phyloP scores from a whole-genome alignment of 1,140 invertebrate species.

The Hirudo medicinalis region DNA sequence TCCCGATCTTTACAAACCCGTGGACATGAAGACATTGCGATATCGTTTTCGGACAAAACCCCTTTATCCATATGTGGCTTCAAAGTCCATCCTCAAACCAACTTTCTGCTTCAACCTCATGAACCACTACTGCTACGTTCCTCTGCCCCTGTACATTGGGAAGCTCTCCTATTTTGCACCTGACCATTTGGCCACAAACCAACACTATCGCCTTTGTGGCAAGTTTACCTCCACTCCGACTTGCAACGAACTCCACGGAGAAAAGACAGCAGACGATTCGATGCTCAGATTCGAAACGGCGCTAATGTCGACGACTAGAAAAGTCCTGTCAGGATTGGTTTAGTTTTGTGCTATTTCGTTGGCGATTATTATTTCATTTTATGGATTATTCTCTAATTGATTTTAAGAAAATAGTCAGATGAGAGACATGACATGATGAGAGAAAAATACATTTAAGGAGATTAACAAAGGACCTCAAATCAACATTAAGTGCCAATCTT shows the following conservation, averaged over 20 bases:
- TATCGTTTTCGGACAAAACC: not conserved
- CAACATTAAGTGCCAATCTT: too few relatives aligned
- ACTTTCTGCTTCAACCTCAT: slow-evolving; percentile 13
- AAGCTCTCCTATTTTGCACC: not conserved
- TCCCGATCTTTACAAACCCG: not conserved
- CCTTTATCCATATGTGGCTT: not conserved
- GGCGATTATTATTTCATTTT: too few relatives aligned
- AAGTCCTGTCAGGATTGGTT: too few relatives aligned
- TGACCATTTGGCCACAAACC: not conserved
- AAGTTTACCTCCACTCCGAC: not conserved
- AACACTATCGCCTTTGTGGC: slow-evolving; percentile 14
- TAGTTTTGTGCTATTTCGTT: too few relatives aligned
- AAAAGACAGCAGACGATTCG: not conserved
- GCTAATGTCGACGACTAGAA: too few relatives aligned
- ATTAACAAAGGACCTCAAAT: too few relatives aligned
- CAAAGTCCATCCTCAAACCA: slow-evolving; percentile 9
- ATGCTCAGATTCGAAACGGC: not conserved
- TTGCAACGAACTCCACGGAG: not conserved
- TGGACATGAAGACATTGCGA: not conserved
- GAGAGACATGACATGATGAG: too few relatives aligned
- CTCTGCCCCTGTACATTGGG: not conserved
- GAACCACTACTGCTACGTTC: slow-evolving; percentile 8
- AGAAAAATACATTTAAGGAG: too few relatives aligned
- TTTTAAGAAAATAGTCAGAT: too few relatives aligned
- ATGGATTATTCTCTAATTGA: too few relatives aligned